These are phyloP conservation scores for Lacanobia wlatinum DNA, from an alignment of 2,888 invertebrate species.

Conservation along the genomic window DNA sequence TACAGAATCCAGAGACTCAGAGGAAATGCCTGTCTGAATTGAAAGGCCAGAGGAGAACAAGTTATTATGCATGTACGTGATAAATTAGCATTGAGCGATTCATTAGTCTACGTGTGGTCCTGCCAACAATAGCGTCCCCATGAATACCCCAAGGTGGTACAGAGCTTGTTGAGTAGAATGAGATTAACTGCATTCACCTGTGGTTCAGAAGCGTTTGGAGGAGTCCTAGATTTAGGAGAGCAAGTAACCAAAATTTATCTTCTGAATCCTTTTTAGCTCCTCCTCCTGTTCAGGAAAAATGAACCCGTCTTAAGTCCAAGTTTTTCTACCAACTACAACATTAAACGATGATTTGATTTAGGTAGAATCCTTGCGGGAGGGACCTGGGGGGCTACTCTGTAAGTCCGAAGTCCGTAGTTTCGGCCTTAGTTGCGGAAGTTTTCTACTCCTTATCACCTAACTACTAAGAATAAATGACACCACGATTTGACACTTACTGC, in stretches of 20 bases:
- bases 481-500: too few species aligned
- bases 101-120: conserved; percentile 48
- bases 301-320: background rate
- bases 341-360: background rate
- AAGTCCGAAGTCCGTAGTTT: too few species aligned
- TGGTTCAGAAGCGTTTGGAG: background rate
- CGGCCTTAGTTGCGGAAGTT: too few species aligned
- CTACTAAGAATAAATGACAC: too few species aligned
- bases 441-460: too few species aligned
- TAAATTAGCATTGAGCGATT: conserved; percentile 44
- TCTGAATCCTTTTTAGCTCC: background rate
- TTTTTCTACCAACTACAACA: background rate
- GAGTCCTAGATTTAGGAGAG: background rate
- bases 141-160: conserved; percentile 14
- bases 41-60: conserved; percentile 22
- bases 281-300: background rate
- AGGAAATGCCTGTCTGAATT: conserved; percentile 22
- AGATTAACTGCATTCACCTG: background rate
- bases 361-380: too few species aligned
- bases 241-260: background rate
- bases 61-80: conserved; percentile 52
- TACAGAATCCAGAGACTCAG: background rate
- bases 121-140: conserved; percentile 30
- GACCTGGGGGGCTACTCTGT: too few species aligned
- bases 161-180: background rate